phyloP scores from a whole-genome alignment of 2,888 invertebrate species.

The Chymomyza amoena region DNA sequence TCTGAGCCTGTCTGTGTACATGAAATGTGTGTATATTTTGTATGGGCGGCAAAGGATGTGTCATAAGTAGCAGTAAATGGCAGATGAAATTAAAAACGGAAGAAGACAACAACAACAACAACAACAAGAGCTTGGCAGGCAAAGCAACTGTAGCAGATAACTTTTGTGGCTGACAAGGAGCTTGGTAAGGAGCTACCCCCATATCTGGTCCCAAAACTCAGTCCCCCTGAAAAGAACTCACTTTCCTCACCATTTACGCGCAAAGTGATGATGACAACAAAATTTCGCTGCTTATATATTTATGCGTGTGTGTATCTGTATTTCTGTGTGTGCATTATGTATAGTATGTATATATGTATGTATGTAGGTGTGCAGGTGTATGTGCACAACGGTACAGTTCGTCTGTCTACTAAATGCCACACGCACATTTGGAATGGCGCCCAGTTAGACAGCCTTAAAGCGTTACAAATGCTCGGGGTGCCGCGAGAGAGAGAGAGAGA shows the following conservation, averaged over 20 bases:
- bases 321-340: background rate
- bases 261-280: constrained; percentile 71
- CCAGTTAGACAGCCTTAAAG: constrained; percentile 71
- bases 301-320: constrained; percentile 24
- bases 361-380: constrained; percentile 18
- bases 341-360: too few species aligned
- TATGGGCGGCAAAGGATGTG: constrained; percentile 59
- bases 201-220: constrained; percentile 3
- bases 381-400: constrained; percentile 7
- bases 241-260: constrained; percentile 21
- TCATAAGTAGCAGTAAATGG: constrained; percentile 73
- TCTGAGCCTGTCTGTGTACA: constrained; percentile 7
- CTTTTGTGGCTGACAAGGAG: constrained; percentile 64
- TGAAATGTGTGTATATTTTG: constrained; percentile 9
- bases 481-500: too few species aligned
- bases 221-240: background rate
- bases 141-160: constrained; percentile 47
- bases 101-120: constrained; percentile 44
- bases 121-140: constrained; percentile 1
- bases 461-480: constrained; percentile 59
- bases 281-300: constrained; percentile 54
- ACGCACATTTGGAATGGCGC: constrained; percentile 63
- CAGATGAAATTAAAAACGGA: constrained; percentile 74
- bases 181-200: constrained; percentile 24
- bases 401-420: constrained; percentile 61